Percentiles rank a stretch among this genome's conserved stretches.
These are phyloP conservation scores for Denticeps clupeoides DNA, from an alignment of 2,797 vertebrate genomes.

Conservation along the genomic window DNA sequence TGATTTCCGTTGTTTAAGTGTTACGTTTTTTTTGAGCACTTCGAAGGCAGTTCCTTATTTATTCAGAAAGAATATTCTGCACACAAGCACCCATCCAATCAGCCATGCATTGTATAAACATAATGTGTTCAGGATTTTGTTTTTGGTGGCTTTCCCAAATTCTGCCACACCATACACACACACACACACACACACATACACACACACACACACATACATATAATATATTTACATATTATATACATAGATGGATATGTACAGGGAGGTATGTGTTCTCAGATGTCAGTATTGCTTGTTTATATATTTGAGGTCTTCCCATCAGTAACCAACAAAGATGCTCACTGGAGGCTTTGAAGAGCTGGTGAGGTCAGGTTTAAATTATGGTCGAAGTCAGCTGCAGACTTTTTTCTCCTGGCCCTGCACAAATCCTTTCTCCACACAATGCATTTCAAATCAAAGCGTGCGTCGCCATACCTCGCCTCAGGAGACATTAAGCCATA, in stretches of 20 bases:
- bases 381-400: slow-evolving; percentile 48
- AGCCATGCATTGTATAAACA: too few relatives aligned
- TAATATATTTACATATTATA: slow-evolving; percentile 7
- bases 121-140: too few relatives aligned
- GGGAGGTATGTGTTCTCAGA: neutral
- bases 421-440: slow-evolving; percentile 71
- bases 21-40: too few relatives aligned
- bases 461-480: slow-evolving; percentile 60
- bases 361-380: slow-evolving; percentile 66
- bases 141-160: too few relatives aligned
- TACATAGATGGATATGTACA: too few relatives aligned
- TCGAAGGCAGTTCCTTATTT: too few relatives aligned
- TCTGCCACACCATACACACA: too few relatives aligned
- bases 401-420: slow-evolving; percentile 32
- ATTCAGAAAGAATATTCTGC: too few relatives aligned
- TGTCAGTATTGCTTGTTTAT: neutral
- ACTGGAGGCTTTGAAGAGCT: slow-evolving; percentile 61
- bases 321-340: slow-evolving; percentile 46
- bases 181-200: neutral
- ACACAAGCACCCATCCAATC: too few relatives aligned
- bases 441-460: slow-evolving; percentile 72
- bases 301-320: slow-evolving; percentile 26
- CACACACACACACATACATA: slow-evolving; percentile 15
- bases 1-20: too few relatives aligned
- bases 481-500: slow-evolving; percentile 71